phyloP scores from a whole-genome alignment of 2,113 vertebrate genomes.

The Tamias sibiricus region DNA sequence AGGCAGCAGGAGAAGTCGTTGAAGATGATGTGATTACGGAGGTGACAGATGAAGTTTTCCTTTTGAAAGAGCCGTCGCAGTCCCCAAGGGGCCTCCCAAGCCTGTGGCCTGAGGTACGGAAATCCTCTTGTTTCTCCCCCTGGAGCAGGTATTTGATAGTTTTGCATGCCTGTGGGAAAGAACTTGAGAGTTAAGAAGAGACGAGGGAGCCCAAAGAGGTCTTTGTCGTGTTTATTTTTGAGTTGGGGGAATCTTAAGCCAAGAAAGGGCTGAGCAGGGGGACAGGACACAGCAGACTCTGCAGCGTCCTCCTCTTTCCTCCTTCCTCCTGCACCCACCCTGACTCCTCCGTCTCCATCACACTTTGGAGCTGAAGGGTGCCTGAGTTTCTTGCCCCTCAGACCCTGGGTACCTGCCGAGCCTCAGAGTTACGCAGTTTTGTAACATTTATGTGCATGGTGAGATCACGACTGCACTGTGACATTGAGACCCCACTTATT shows the following conservation, averaged over 20 bases:
- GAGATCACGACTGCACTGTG: background rate
- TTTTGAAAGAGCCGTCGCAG: slow-evolving; percentile 48
- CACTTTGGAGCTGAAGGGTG: background rate
- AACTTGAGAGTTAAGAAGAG: background rate
- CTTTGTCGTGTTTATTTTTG: slow-evolving; percentile 32
- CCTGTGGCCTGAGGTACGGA: slow-evolving; percentile 62
- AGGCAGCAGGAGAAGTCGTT: slow-evolving; percentile 2
- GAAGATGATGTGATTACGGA: slow-evolving; percentile 39
- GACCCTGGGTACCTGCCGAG: background rate
- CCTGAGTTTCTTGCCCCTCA: background rate
- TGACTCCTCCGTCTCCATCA: background rate
- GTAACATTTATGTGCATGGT: accelerated
- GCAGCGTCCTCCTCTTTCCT: background rate
- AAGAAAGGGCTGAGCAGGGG: background rate
- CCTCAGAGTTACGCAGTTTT: background rate
- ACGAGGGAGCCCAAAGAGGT: background rate
- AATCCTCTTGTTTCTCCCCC: slow-evolving; percentile 42
- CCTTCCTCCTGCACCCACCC: too few species aligned
- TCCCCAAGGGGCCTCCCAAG: background rate
- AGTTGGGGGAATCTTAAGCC: slow-evolving; percentile 18
- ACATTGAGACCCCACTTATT: background rate
- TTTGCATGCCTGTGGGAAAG: slow-evolving; percentile 17
- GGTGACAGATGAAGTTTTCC: slow-evolving; percentile 57
- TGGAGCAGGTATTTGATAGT: slow-evolving; percentile 50
- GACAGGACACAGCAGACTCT: background rate